Conservation (phyloP, 2,113 vertebrate species). For the Semnopithecus entellus region DNA sequence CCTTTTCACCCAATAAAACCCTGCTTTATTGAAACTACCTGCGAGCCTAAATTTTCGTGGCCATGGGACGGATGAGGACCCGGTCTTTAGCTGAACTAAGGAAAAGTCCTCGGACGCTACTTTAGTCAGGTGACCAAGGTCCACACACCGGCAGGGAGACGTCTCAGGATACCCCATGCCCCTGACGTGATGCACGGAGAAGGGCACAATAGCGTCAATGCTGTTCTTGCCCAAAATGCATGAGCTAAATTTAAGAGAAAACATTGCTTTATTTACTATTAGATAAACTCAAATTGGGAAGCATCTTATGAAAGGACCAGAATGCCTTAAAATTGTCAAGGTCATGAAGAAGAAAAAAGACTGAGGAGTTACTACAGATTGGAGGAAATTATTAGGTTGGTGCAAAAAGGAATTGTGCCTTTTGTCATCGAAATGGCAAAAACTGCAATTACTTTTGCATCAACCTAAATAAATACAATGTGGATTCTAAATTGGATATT, state of each 20-base stretch:
- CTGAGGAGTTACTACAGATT: no score
- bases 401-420: no score
- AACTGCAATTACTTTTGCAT: no score
- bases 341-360: neutral
- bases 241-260: neutral
- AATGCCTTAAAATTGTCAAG: neutral
- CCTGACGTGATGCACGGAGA: rapidly evolving
- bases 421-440: no score
- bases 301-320: neutral
- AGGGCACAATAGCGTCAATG: neutral
- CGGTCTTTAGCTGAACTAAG: no score
- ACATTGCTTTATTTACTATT: neutral
- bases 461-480: rapidly evolving
- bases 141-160: neutral
- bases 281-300: neutral
- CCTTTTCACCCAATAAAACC: no score
- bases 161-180: rapidly evolving
- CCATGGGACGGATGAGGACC: no score
- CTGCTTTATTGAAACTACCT: no score
- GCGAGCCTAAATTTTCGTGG: no score
- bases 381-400: neutral
- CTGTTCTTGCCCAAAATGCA: neutral
- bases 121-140: neutral
- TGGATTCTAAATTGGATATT: neutral
- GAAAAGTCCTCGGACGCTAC: no score